Evolutionary conservation across 2,888 invertebrate species (phyloP).

Genomic region (Lysandra coridon): DNA sequence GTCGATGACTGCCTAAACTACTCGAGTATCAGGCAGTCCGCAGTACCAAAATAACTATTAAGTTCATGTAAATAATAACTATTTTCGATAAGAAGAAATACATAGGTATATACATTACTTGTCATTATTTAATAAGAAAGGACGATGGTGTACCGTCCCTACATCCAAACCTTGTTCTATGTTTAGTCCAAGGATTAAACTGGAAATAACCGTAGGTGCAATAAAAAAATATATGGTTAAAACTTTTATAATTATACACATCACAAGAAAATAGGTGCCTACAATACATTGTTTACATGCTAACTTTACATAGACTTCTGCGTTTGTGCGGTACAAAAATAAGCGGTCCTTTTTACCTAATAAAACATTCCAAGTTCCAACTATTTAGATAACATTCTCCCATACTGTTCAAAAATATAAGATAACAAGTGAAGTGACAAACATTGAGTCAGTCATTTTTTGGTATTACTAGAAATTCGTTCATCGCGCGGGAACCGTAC

Average conservation of each 20-base stretch:
- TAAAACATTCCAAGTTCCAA: background rate
- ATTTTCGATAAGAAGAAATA: no score
- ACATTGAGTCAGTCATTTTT: background rate
- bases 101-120: no score
- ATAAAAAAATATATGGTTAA: conserved; percentile 24
- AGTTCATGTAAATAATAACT: no score
- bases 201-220: background rate
- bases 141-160: no score
- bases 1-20: no score
- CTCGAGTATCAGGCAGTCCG: no score
- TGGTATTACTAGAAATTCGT: background rate
- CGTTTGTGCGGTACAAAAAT: conserved; percentile 2
- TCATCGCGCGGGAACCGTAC: no score
- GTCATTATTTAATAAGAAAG: no score
- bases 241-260: conserved; percentile 32
- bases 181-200: no score
- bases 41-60: no score
- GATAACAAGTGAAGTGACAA: background rate
- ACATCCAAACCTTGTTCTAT: no score
- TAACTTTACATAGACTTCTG: conserved; percentile 3
- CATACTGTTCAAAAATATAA: background rate
- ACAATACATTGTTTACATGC: conserved; percentile 24
- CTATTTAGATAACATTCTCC: background rate
- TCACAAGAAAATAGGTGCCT: conserved; percentile 29
- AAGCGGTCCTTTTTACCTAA: conserved; percentile 9